Conservation (phyloP, 2,888 invertebrate species). For the Eupithecia subumbrata region DNA sequence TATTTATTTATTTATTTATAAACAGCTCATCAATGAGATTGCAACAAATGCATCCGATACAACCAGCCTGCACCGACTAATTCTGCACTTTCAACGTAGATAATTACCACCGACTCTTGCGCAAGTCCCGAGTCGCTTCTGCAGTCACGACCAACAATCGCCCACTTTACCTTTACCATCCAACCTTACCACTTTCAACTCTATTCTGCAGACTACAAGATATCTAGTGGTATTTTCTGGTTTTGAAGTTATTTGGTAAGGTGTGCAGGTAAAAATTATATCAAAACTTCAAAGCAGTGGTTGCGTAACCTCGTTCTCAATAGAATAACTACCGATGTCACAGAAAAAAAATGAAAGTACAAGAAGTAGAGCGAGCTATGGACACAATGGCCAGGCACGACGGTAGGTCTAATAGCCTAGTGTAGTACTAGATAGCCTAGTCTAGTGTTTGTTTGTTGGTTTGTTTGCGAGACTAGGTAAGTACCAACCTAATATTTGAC, state of each 20-base stretch:
- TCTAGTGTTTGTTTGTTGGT: not conserved
- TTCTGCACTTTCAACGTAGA: slow-evolving; percentile 79
- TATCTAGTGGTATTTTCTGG: slow-evolving; percentile 41
- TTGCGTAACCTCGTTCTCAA: slow-evolving; percentile 82
- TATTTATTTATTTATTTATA: no score
- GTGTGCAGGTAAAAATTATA: slow-evolving; percentile 79
- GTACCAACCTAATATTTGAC: no score
- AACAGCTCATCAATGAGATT: slow-evolving; percentile 15
- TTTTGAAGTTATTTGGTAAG: slow-evolving; percentile 34
- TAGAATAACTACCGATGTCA: slow-evolving; percentile 81
- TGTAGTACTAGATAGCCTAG: not conserved
- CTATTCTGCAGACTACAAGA: slow-evolving; percentile 25
- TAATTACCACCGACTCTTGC: slow-evolving; percentile 77
- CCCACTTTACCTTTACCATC: slow-evolving; percentile 44
- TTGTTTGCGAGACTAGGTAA: not conserved
- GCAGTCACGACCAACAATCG: slow-evolving; percentile 76
- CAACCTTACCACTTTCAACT: slow-evolving; percentile 40
- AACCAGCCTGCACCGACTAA: slow-evolving; percentile 57
- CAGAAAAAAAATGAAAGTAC: slow-evolving; percentile 79
- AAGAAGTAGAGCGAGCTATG: slow-evolving; percentile 78
- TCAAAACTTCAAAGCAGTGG: slow-evolving; percentile 78
- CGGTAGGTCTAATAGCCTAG: not conserved
- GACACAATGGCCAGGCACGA: slow-evolving; percentile 69
- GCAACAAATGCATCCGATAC: slow-evolving; percentile 35
- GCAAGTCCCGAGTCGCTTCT: slow-evolving; percentile 75